phyloP scores from a whole-genome alignment of 1,140 invertebrate genomes.

The Dendrolimus punctatus region DNA sequence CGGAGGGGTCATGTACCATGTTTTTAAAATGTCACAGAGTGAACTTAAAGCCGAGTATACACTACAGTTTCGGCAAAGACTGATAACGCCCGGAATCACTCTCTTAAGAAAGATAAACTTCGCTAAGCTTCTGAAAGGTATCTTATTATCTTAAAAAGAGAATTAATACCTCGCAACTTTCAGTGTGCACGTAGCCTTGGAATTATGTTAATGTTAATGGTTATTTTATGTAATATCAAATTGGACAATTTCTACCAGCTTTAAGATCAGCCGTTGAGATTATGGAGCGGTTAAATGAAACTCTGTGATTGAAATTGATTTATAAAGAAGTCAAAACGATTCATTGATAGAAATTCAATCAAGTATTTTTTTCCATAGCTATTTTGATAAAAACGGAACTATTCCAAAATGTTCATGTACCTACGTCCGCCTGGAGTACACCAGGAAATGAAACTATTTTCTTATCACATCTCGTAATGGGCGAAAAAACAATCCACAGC shows the following conservation, averaged over 20 bases:
- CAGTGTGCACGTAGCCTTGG: conserved; percentile 4
- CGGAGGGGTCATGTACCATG: conserved; percentile 12
- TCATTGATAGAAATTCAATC: not conserved
- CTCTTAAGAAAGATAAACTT: conserved; percentile 16
- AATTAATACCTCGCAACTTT: conserved; percentile 10
- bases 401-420: too few relatives aligned
- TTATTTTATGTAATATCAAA: too few relatives aligned
- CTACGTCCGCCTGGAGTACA: too few relatives aligned
- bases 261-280: too few relatives aligned
- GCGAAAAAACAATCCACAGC: too few relatives aligned
- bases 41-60: conserved; percentile 16
- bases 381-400: too few relatives aligned
- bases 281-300: not conserved
- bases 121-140: conserved; percentile 14
- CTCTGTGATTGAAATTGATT: conserved; percentile 5
- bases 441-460: too few relatives aligned
- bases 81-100: conserved; percentile 15
- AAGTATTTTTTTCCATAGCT: too few relatives aligned
- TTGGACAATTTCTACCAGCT: too few relatives aligned
- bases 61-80: conserved; percentile 4
- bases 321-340: conserved; percentile 1
- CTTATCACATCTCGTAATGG: too few relatives aligned
- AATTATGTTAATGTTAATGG: conserved; percentile 14
- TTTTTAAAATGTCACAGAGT: conserved; percentile 12
- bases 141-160: conserved; percentile 12